Base-by-base conservation (phyloP, 2,113 vertebrate species). In the Epinephelus moara region DNA sequence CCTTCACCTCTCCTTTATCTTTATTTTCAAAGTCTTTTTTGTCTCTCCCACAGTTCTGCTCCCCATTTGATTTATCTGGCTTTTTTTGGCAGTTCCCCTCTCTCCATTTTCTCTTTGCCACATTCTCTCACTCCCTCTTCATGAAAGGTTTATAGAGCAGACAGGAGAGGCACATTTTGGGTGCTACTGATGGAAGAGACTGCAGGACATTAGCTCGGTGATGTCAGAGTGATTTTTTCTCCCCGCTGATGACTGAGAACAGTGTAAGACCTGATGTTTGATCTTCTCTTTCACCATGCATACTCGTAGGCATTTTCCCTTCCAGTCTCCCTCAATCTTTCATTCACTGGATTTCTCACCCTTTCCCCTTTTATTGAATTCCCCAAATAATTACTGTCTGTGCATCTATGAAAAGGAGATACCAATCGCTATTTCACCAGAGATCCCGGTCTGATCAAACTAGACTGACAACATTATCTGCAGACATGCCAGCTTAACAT, bases 131-230 rank as follows among this genome's bases (percentile, higher is more conserved):
- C 70, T 87, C 66, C 25, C 60, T 73, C 68, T 86, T 85, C 63
- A 81, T 89, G 63, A 84, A 85, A 89, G 70, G 75, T 93, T 93
- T 91, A 84, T 78, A 80, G 74, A 79, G 71, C 64, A 88, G 88
- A 79, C 85, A 88, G 75, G 63, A 84, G 75, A 84, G 62, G 53
- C 64, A 66, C 74, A 70, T 87, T 78, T 70, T 1, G 18, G 84
- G 63, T 81, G 78, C 59, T 40, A 59, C 76, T 88, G 78, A 84
- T 88, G 69, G 82, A 89, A 66, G 71, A 85, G 73, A 82, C 82
- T 85, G 75, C 67, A 85, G 80, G 85, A 90, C 87, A 89, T 89
- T 88, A 91, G 80, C 70, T 76, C 5, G n/a, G 83, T 78, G 79
- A 86, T 86, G 82, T 86, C 87, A 85, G 76, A 64, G 76, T 81